Percentiles rank a stretch among this genome's conserved stretches.
Conservation (phyloP, 2,888 invertebrate genomes). For the Coelogynopora nodosa region DNA sequence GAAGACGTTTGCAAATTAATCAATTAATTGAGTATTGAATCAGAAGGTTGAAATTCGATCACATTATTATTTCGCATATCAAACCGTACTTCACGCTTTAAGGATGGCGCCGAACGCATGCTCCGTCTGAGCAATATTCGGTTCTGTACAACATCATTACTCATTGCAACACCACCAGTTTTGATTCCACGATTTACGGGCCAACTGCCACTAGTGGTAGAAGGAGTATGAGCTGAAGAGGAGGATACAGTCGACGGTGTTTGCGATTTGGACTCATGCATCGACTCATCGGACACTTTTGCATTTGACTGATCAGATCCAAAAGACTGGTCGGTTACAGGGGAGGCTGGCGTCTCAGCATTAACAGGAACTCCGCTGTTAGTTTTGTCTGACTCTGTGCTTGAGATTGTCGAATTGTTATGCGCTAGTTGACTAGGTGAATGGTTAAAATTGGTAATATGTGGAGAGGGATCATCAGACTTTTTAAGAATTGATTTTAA, state of each 20-base stretch:
- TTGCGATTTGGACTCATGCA: not conserved
- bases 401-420: not conserved
- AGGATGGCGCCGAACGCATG: slow-evolving; percentile 16
- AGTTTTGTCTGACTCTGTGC: not conserved
- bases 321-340: not conserved
- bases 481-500: slow-evolving; percentile 6
- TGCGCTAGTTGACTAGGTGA: not conserved
- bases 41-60: slow-evolving; percentile 33
- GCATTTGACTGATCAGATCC: too few species aligned
- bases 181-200: not conserved
- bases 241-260: not conserved
- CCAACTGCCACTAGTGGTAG: not conserved
- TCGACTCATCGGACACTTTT: not conserved
- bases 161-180: not conserved
- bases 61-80: slow-evolving; percentile 40
- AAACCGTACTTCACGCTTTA: slow-evolving; percentile 35
- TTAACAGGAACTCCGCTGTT: not conserved
- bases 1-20: too few species aligned
- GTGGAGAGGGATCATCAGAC: not conserved
- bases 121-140: slow-evolving; percentile 9
- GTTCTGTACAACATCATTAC: not conserved
- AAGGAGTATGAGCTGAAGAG: not conserved
- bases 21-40: slow-evolving; percentile 27
- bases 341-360: not conserved
- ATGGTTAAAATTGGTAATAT: not conserved